Conservation (phyloP, 2,113 vertebrate species). For the Hippocampus abdominalis region DNA sequence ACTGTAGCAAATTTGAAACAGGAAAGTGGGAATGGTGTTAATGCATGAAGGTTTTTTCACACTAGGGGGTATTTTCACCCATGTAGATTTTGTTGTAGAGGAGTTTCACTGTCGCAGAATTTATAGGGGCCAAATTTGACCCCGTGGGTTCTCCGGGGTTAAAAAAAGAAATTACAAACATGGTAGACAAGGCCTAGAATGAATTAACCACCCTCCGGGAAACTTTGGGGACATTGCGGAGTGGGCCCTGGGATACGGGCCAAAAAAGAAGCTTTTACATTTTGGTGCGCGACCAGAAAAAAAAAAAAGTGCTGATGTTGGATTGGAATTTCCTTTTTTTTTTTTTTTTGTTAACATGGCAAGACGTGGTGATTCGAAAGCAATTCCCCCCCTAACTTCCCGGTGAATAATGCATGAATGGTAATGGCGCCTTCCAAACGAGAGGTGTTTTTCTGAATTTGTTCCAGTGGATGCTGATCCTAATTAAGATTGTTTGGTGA, state of each 20-base stretch:
- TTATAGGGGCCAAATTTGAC: no score
- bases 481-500: not conserved
- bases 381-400: not conserved
- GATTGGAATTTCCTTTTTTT: not conserved
- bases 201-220: not conserved
- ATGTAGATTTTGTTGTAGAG: no score
- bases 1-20: no score
- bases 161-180: not conserved
- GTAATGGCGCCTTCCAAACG: not conserved
- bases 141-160: no score
- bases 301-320: conserved; percentile 3
- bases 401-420: not conserved
- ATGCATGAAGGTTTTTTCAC: no score
- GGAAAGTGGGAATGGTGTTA: no score
- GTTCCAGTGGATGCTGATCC: not conserved
- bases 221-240: not conserved
- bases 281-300: not conserved
- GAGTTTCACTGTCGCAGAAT: no score
- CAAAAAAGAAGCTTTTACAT: not conserved
- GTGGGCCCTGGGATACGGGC: not conserved
- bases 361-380: not conserved
- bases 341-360: not conserved
- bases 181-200: not conserved
- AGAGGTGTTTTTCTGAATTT: no score
- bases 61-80: no score